Conservation (phyloP, 2,888 invertebrate species). For the Rotaria macrura region DNA sequence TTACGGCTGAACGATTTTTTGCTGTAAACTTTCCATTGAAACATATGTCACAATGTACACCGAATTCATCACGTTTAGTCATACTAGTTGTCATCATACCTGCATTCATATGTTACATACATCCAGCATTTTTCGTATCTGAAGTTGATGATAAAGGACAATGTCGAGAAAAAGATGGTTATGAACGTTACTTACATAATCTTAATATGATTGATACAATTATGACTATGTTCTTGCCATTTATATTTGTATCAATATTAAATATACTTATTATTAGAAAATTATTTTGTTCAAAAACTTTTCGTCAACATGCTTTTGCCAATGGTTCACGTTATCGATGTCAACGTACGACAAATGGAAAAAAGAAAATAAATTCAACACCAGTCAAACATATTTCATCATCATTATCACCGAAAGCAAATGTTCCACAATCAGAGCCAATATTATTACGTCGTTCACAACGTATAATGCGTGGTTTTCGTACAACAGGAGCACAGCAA, state of each 20-base stretch:
- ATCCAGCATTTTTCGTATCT: constrained; percentile 3
- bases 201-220: background rate
- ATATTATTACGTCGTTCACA: background rate
- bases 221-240: constrained; percentile 16
- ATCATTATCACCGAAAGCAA: background rate
- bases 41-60: constrained; percentile 10
- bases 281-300: constrained; percentile 4
- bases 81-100: background rate
- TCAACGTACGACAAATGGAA: background rate
- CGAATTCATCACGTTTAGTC: background rate
- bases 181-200: background rate
- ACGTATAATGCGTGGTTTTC: background rate
- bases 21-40: constrained; percentile 11
- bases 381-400: too few relatives aligned
- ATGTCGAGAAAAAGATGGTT: background rate
- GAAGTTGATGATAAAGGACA: constrained; percentile 1
- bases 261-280: background rate
- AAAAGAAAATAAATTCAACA: background rate
- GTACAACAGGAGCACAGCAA: background rate
- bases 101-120: background rate
- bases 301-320: constrained; percentile 1
- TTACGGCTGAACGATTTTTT: constrained; percentile 16
- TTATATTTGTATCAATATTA: constrained; percentile 15
- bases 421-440: background rate
- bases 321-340: background rate